phyloP scores from a whole-genome alignment of 2,888 invertebrate genomes.

The Cheilosia vulpina region DNA sequence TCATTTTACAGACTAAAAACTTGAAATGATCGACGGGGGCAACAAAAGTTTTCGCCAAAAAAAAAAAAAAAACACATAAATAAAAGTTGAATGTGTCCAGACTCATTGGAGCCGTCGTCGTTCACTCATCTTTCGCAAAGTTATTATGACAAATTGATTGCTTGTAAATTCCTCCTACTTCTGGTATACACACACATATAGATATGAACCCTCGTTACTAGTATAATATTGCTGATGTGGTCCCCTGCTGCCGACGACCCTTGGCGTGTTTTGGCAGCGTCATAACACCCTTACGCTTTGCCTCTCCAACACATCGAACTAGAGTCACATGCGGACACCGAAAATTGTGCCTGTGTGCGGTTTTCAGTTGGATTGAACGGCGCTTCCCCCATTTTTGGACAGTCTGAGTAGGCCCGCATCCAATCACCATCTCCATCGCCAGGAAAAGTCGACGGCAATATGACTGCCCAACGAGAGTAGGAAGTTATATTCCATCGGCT shows the following conservation, averaged over 20 bases:
- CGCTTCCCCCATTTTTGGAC: slow-evolving; percentile 27
- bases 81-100: slow-evolving; percentile 74
- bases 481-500: slow-evolving; percentile 67
- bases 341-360: slow-evolving; percentile 37
- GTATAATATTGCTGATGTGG: slow-evolving; percentile 31
- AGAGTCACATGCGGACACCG: slow-evolving; percentile 7
- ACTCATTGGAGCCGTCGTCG: slow-evolving; percentile 74
- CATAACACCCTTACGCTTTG: slow-evolving; percentile 45
- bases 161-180: slow-evolving; percentile 75
- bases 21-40: background rate
- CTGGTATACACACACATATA: background rate
- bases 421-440: slow-evolving; percentile 21
- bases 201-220: no score
- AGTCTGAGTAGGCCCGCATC: slow-evolving; percentile 60
- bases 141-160: slow-evolving; percentile 80
- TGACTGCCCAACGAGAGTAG: slow-evolving; percentile 51
- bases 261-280: slow-evolving; percentile 63
- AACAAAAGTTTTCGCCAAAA: slow-evolving; percentile 61
- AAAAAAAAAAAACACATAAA: slow-evolving; percentile 57
- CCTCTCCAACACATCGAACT: background rate
- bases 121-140: slow-evolving; percentile 74
- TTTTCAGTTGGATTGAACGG: slow-evolving; percentile 42
- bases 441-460: slow-evolving; percentile 38
- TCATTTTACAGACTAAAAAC: slow-evolving; percentile 34
- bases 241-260: slow-evolving; percentile 33